phyloP scores from a whole-genome alignment of 2,797 vertebrate species.

The Lophotriccus pileatus region DNA sequence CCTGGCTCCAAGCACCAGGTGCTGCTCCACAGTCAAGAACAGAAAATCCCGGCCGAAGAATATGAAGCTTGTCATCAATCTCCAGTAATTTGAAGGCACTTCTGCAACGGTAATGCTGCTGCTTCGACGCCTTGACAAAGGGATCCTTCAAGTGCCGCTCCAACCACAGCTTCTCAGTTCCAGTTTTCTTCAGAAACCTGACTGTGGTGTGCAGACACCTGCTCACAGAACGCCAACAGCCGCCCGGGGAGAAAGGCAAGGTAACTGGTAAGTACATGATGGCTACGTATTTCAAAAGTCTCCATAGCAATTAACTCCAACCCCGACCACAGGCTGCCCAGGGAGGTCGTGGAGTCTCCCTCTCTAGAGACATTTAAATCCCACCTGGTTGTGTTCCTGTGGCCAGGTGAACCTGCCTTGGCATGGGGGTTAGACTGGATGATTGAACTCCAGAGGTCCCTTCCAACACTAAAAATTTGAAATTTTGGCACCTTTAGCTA shows the following conservation, averaged over 20 bases:
- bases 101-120: slow-evolving; percentile 86
- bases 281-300: rapidly evolving
- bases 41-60: slow-evolving; percentile 82
- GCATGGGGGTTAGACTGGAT: not conserved
- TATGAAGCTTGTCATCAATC: slow-evolving; percentile 79
- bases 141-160: slow-evolving; percentile 85
- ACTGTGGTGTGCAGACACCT: slow-evolving; percentile 71
- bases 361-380: rapidly evolving
- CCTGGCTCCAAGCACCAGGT: slow-evolving; percentile 95
- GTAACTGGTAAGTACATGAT: not conserved
- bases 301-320: rapidly evolving
- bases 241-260: not conserved
- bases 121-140: slow-evolving; percentile 85
- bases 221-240: not conserved
- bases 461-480: not conserved
- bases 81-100: slow-evolving; percentile 95
- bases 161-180: slow-evolving; percentile 85
- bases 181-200: slow-evolving; percentile 57
- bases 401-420: not conserved
- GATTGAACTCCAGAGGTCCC: not conserved
- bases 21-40: slow-evolving; percentile 94
- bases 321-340: rapidly evolving
- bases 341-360: too few relatives aligned
- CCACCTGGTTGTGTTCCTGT: rapidly evolving
- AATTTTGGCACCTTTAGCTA: not conserved